Evolutionary conservation across 2,797 vertebrate species (phyloP), one percentile per base, ranked within the genome.

Genomic region (Gobio occitaniae): DNA sequence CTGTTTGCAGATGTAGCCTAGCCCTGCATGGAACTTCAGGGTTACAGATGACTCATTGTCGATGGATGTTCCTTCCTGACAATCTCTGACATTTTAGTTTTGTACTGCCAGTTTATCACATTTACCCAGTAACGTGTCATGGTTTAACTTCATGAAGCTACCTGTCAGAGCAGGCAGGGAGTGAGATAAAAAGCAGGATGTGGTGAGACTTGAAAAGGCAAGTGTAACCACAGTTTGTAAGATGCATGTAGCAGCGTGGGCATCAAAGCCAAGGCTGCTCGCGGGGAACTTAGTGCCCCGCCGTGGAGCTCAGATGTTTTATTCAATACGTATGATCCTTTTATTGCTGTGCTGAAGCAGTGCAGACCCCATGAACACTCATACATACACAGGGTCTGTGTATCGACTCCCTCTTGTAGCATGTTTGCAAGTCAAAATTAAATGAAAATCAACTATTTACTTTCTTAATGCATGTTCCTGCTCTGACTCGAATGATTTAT

Each of bases 291-390:
- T 29, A 32, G 63, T 61, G 77, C 52, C 86, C 82, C 16, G 12
- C 44, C 2, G 72, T 44, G 29, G 44, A 48, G 63, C 86, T 54
- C 83, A 65, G 65, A 84, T 84, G 83, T 78, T 84, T 87, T 63
- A 84, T 85, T 84, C 66, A 78, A 36, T 48, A 38, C 59, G 25
- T 68, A 66, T 78, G 72, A 48, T 84, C 71, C 54, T 69, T 38
- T 81, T 50, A 71, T 84, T 70, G 63, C 82, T 70, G 32, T 4
- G 47, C 61, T 65, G 41, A 50, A 50, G 56, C 74, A 38, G 36
- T 19, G 69, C 66, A 56, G 15, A 25, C 47, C 38, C 11, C 41
- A 10, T 29, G 7, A 21, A 70, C 29, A 38, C 59, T 32, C 32
- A 6, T n/a, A n/a, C 50, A 65, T 36, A 84, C 52, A 12, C 11